Percentiles rank a stretch among this genome's conserved stretches.
These are phyloP conservation scores for Pocota personata DNA, from an alignment of 2,888 invertebrate genomes.

Conservation along the genomic window DNA sequence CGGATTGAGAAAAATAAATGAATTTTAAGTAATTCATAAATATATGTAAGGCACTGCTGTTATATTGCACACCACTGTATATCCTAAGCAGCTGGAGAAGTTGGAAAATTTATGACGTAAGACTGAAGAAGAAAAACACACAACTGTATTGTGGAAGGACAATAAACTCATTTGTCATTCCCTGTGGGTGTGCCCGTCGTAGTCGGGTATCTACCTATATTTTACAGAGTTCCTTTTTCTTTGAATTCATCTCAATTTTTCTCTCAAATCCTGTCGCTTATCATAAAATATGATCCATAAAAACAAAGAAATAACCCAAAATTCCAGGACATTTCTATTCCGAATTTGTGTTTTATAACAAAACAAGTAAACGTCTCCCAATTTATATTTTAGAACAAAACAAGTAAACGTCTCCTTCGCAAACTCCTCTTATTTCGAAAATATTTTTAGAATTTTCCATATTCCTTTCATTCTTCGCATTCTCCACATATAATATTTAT, in stretches of 20 bases:
- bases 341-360: neutral
- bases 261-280: constrained; percentile 7
- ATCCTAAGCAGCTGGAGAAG: neutral
- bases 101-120: neutral
- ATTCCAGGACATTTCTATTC: neutral
- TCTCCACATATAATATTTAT: neutral
- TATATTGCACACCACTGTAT: too few relatives aligned
- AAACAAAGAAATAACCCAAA: constrained; percentile 17
- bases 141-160: neutral
- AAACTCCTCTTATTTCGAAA: neutral
- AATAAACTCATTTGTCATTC: constrained; percentile 8
- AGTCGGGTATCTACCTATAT: neutral
- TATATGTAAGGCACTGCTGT: too few relatives aligned
- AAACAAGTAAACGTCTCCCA: neutral
- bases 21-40: too few relatives aligned
- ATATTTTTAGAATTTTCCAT: neutral
- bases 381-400: neutral
- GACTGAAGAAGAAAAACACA: neutral
- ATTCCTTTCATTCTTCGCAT: neutral
- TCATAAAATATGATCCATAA: constrained; percentile 22
- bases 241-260: neutral
- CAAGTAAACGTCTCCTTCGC: neutral
- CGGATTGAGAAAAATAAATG: too few relatives aligned
- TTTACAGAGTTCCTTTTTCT: neutral
- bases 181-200: neutral